A percentile compares a stretch with the other conserved stretches of the same genome.
Conservation (phyloP, 2,888 invertebrate species). For the Lutraria lutraria region DNA sequence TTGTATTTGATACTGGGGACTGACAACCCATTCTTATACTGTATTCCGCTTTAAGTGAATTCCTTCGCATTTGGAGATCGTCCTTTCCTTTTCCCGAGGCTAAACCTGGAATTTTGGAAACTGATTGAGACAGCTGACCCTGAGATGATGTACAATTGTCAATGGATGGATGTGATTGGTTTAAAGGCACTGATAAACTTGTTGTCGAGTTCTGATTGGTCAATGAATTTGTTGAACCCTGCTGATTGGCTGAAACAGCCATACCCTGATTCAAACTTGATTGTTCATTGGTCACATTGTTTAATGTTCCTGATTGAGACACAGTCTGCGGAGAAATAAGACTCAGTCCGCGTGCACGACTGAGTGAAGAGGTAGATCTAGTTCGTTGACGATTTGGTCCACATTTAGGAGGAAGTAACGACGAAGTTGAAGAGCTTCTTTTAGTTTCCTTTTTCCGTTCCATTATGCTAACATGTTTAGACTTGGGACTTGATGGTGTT, state of each 20-base stretch:
- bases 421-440: constrained; percentile 69
- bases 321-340: constrained; percentile 46
- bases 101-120: constrained; percentile 58
- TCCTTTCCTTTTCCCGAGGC: constrained; percentile 38
- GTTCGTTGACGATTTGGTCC: constrained; percentile 68
- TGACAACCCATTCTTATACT: constrained; percentile 73
- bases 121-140: constrained; percentile 41
- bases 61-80: constrained; percentile 53
- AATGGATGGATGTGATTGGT: constrained; percentile 58
- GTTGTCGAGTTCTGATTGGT: constrained; percentile 38
- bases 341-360: constrained; percentile 62
- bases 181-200: constrained; percentile 55
- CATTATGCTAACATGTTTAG: constrained; percentile 77
- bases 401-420: constrained; percentile 54
- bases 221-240: constrained; percentile 38
- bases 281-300: constrained; percentile 58
- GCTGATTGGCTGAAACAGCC: constrained; percentile 50
- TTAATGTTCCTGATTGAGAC: constrained; percentile 65
- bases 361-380: constrained; percentile 70
- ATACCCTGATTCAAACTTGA: constrained; percentile 57
- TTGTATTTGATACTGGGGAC: constrained; percentile 59
- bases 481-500: constrained; percentile 83
- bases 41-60: constrained; percentile 68
- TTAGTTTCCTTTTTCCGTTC: constrained; percentile 71
- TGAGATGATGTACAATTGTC: constrained; percentile 47